Percentiles rank a stretch among this genome's conserved stretches.
Conservation (phyloP, 2,113 vertebrate species). For the Semnornis frantzii region DNA sequence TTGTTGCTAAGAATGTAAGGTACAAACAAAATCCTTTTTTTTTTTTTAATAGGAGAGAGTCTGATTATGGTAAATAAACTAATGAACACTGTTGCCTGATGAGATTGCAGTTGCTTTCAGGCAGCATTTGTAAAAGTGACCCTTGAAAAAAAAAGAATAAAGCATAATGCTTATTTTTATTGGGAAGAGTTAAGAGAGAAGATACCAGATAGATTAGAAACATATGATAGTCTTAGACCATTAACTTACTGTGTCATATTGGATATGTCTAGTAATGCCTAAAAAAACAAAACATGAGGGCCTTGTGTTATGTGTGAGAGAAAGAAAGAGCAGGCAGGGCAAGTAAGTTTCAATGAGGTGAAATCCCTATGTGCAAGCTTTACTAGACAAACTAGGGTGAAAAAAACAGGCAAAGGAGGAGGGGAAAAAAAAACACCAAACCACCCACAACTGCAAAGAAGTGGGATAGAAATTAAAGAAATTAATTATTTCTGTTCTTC, state of each 20-base stretch:
- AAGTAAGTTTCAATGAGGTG: neutral
- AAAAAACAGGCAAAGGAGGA: too few species aligned
- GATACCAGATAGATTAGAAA: accelerated
- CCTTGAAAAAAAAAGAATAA: neutral
- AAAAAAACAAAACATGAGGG: neutral
- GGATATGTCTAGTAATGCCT: neutral
- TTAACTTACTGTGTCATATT: neutral
- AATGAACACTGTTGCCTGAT: neutral
- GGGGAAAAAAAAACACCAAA: neutral
- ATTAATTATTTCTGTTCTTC: neutral
- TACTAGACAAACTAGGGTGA: neutral
- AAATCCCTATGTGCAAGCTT: neutral
- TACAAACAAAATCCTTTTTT: neutral
- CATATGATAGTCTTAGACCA: neutral
- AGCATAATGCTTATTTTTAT: neutral
- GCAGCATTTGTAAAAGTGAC: neutral
- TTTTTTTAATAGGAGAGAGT: neutral
- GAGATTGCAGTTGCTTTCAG: neutral
- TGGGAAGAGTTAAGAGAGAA: neutral
- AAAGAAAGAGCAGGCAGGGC: neutral
- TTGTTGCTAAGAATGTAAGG: neutral
- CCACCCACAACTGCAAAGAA: accelerated
- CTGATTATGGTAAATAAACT: neutral
- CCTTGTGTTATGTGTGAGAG: neutral
- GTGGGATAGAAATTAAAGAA: neutral